Evolutionary conservation across 2,888 invertebrate species (phyloP), one percentile per base, ranked within the genome.

Genomic region (Synanthedon andrenaeformis): DNA sequence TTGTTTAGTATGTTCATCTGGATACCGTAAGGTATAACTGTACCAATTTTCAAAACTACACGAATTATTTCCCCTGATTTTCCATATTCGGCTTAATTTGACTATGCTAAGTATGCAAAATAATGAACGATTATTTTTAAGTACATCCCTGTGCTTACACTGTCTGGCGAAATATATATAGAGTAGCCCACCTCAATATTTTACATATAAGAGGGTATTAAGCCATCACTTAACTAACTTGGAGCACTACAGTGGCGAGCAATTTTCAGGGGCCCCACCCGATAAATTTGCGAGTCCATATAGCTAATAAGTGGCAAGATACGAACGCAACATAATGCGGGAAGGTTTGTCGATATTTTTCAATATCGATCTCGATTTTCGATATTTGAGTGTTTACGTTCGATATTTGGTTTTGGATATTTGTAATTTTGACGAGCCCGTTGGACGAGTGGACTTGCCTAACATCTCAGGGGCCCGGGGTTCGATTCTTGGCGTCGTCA

Each of bases 231-330:
- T 76, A 75, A 75, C 72, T 66, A 71, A 73, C 64, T 74, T 64
- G 59, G 62, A 63, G 65, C 61, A 62, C 57, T 68, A 73, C 69
- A 72, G 64, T 67, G 65, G 57, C 65, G 66, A 65, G 72, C 74
- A 81, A 82, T 82, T 81, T 81, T 74, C 74, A 72, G 72, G 65
- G 72, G 35, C 35, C 70, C 70, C 70, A 67, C 67, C 70, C 79
- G 74, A 81, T 82, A 83, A 82, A 82, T 82, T 23, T 82, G 79
- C 70, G 63, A 71, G 70, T 66, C 69, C 70, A 70, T 74, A 75
- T 70, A 74, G 76, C 81, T 82, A 82, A 82, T 83, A 82, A 82
- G 79, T 76, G 77, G 75, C 69, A 66, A 76, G 79, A 81, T 76
- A 77, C 35, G 6, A 10, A 76, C 73, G 68, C 64, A 59, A 51